phyloP scores from a whole-genome alignment of 2,113 vertebrate species.

The Scortum barcoo region DNA sequence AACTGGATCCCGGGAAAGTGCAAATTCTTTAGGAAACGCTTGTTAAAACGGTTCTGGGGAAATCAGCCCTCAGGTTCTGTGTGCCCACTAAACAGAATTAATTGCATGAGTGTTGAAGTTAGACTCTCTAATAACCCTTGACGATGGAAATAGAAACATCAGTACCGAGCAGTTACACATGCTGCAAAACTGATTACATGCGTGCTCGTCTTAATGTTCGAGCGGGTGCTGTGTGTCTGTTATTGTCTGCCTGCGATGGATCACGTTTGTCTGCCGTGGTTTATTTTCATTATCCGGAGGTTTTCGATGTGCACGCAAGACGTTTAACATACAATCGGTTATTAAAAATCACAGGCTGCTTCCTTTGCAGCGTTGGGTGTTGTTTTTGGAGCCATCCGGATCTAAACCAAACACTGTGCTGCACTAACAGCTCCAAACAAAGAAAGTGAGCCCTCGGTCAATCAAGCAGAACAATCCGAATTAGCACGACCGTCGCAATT shows the following conservation, averaged over 20 bases:
- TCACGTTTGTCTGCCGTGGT: slow-evolving; percentile 36
- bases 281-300: slow-evolving; percentile 58
- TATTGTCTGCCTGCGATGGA: slow-evolving; percentile 44
- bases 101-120: slow-evolving; percentile 55
- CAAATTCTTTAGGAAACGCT: slow-evolving; percentile 40
- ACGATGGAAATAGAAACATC: slow-evolving; percentile 61
- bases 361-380: slow-evolving; percentile 34
- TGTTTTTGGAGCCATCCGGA: slow-evolving; percentile 53
- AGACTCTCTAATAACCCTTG: slow-evolving; percentile 58
- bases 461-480: slow-evolving; percentile 60
- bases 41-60: slow-evolving; percentile 46
- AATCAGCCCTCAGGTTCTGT: slow-evolving; percentile 45
- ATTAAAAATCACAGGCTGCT: slow-evolving; percentile 51
- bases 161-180: slow-evolving; percentile 47
- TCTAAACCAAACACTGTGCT: slow-evolving; percentile 59
- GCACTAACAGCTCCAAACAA: slow-evolving; percentile 49
- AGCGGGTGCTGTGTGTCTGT: slow-evolving; percentile 18
- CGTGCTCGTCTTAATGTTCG: slow-evolving; percentile 65
- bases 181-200: slow-evolving; percentile 56
- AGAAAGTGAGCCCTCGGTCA: slow-evolving; percentile 44
- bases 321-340: slow-evolving; percentile 49
- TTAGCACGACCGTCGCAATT: slow-evolving; percentile 42
- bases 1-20: slow-evolving; percentile 42
- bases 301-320: slow-evolving; percentile 38
- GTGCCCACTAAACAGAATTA: slow-evolving; percentile 54